Conservation (phyloP, 2,797 vertebrate species). For the Choloepus didactylus region DNA sequence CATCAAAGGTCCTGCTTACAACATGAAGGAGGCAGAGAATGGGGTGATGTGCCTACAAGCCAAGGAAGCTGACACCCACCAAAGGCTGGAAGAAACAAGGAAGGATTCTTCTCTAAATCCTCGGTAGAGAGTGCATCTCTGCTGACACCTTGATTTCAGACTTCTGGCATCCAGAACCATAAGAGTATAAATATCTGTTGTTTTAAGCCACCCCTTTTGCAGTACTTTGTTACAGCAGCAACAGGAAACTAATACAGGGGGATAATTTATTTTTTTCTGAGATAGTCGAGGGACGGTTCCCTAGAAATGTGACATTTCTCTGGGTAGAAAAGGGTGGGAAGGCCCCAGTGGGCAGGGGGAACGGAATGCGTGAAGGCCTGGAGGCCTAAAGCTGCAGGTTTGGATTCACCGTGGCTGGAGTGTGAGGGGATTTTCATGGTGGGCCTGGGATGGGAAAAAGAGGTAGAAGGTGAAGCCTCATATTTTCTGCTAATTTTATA, state of each 20-base stretch:
- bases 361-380: not conserved
- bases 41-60: fast-evolving
- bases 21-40: not conserved
- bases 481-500: not conserved
- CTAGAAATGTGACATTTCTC: not conserved
- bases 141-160: not conserved
- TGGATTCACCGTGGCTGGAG: fast-evolving
- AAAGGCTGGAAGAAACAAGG: not conserved
- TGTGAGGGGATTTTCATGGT: fast-evolving
- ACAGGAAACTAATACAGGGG: not conserved
- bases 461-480: not conserved
- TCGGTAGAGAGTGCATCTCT: fast-evolving
- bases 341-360: fast-evolving
- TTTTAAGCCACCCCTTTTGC: not conserved
- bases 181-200: not conserved
- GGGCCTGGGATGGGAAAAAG: too few species aligned
- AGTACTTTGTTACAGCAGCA: not conserved
- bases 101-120: fast-evolving
- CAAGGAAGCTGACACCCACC: not conserved
- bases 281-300: not conserved
- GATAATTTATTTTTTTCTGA: not conserved
- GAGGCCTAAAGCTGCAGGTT: fast-evolving
- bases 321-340: not conserved
- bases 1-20: too few species aligned
- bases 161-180: not conserved